Percentiles rank a stretch among this genome's conserved stretches.
Conservation (phyloP, 2,888 invertebrate genomes). For the Nemotelus pantherinus region DNA sequence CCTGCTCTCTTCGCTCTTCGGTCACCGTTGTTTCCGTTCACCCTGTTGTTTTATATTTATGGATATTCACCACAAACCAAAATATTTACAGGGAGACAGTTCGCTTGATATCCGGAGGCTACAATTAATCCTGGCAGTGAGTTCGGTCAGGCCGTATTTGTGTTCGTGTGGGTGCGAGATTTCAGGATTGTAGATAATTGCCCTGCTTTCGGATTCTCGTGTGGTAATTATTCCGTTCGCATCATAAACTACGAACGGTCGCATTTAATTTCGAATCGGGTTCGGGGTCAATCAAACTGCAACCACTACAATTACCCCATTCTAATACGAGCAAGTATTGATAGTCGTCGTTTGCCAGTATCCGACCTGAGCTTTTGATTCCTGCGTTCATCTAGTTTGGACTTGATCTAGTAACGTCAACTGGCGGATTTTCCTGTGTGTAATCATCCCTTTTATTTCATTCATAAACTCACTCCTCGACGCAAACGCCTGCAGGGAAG, state of each 20-base stretch:
- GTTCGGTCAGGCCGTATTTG: background rate
- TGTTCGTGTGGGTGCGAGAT: background rate
- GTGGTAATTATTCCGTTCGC: too few species aligned
- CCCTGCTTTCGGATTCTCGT: background rate
- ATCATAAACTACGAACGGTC: background rate
- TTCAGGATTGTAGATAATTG: constrained; percentile 1
- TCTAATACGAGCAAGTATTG: background rate
- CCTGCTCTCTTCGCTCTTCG: background rate
- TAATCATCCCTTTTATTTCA: constrained; percentile 13
- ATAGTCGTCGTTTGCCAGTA: too few species aligned
- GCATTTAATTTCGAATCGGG: constrained; percentile 8
- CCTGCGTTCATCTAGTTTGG: background rate
- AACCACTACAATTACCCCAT: constrained; percentile 27
- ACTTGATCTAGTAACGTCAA: background rate
- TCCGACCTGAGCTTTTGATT: too few species aligned
- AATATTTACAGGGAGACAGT: background rate
- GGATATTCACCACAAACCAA: background rate
- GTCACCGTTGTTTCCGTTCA: background rate
- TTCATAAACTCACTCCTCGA: background rate
- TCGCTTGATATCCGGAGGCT: background rate
- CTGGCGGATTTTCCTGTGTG: background rate
- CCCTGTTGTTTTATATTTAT: background rate
- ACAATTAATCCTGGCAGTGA: background rate
- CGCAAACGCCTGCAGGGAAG: too few species aligned
- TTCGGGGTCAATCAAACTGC: constrained; percentile 26